Conservation (phyloP, 2,113 vertebrate species). For the Penelope pileata region DNA sequence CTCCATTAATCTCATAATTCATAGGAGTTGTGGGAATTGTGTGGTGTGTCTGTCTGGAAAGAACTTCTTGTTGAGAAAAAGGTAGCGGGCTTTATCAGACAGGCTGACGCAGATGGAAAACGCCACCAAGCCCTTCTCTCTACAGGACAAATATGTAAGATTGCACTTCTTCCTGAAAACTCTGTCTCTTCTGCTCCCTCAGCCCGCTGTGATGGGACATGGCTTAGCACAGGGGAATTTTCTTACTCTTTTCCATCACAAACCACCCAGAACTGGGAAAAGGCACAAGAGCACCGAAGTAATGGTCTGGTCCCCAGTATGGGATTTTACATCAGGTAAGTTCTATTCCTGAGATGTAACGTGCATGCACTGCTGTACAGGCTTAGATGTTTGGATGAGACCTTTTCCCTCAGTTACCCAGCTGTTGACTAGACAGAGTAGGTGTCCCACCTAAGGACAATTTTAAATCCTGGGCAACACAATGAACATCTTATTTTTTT, state of each 20-base stretch:
- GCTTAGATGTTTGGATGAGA: background rate
- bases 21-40: background rate
- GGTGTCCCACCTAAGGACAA: background rate
- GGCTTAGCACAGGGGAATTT: background rate
- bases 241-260: background rate
- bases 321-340: background rate
- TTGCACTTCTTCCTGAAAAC: background rate
- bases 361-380: background rate
- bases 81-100: background rate
- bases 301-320: accelerated
- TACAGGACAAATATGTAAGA: background rate
- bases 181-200: background rate
- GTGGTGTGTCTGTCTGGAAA: background rate
- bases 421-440: background rate
- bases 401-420: background rate
- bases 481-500: background rate
- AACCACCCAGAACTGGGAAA: background rate
- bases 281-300: background rate
- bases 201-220: background rate
- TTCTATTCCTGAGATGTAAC: background rate
- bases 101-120: background rate
- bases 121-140: background rate
- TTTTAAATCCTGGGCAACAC: background rate
- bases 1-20: background rate
- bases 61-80: background rate